These are phyloP conservation scores for Subacronicta megacephala DNA, from an alignment of 2,888 invertebrate species.

Conservation along the genomic window DNA sequence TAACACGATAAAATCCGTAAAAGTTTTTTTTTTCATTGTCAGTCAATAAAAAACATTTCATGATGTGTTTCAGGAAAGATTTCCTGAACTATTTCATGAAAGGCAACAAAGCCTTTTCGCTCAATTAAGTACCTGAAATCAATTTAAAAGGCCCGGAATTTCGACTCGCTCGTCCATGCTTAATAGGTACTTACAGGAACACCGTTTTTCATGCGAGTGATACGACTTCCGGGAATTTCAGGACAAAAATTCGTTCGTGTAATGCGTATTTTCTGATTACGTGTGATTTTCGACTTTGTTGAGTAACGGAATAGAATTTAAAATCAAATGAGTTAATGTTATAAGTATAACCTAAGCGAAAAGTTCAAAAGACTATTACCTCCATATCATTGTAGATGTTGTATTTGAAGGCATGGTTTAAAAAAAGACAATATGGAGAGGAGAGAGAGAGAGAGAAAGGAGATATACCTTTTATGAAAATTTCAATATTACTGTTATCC, in stretches of 20 bases:
- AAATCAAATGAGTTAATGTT: too few species aligned
- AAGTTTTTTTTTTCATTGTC: too few species aligned
- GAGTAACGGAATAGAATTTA: too few species aligned
- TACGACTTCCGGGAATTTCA: slow-evolving; percentile 20
- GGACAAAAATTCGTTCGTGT: background rate
- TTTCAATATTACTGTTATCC: too few species aligned
- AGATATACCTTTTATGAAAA: too few species aligned
- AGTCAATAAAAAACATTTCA: background rate
- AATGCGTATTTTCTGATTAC: background rate
- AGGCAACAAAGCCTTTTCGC: slow-evolving; percentile 34
- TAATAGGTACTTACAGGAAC: slow-evolving; percentile 48
- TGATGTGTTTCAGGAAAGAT: slow-evolving; percentile 21
- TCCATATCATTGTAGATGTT: too few species aligned
- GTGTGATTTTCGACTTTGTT: background rate
- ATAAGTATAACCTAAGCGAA: too few species aligned
- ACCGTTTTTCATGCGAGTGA: slow-evolving; percentile 43
- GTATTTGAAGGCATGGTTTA: too few species aligned
- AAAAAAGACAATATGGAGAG: too few species aligned
- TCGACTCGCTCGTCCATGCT: slow-evolving; percentile 45
- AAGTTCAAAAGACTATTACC: too few species aligned
- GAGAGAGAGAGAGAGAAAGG: too few species aligned
- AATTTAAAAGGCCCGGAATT: slow-evolving; percentile 54
- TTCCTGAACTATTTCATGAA: slow-evolving; percentile 24
- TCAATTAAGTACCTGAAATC: slow-evolving; percentile 57
- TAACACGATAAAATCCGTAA: too few species aligned